Evolutionary conservation across 1,140 invertebrate species (phyloP).

Genomic region (Cydia strobilella): DNA sequence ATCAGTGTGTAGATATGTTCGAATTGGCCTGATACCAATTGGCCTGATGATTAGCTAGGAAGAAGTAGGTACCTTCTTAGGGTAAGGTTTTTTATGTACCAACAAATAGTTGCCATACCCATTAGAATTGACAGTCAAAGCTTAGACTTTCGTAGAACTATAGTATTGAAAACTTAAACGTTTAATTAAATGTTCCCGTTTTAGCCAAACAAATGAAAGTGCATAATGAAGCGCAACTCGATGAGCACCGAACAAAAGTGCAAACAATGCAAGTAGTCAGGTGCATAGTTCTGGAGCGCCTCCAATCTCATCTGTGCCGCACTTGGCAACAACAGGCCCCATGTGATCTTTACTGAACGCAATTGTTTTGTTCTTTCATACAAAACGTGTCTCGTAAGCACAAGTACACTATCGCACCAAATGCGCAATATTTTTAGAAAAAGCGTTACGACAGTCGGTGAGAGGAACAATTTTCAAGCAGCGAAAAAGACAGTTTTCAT

Average conservation of each 20-base stretch:
- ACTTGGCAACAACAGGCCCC: conserved; percentile 61
- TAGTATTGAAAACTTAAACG: not conserved
- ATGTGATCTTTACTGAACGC: conserved; percentile 65
- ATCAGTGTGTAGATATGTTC: too few species aligned
- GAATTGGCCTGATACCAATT: too few species aligned
- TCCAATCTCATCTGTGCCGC: conserved; percentile 64
- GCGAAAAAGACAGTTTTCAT: conserved; percentile 41
- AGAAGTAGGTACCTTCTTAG: too few species aligned
- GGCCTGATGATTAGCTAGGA: too few species aligned
- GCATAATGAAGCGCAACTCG: conserved; percentile 1
- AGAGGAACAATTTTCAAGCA: not conserved
- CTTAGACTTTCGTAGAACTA: too few species aligned
- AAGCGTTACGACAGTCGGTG: not conserved
- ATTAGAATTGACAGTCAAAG: too few species aligned
- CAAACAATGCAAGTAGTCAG: conserved; percentile 39
- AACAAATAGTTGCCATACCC: too few species aligned
- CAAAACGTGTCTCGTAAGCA: conserved; percentile 69
- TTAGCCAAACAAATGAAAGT: not conserved
- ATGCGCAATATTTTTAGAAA: conserved; percentile 3
- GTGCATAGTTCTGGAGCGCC: conserved; percentile 53
- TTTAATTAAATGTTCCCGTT: not conserved
- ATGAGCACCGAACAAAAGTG: conserved; percentile 21
- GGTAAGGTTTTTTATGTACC: too few species aligned
- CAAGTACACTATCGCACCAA: conserved; percentile 50
- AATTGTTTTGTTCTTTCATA: conserved; percentile 64